A percentile compares a stretch with the other conserved stretches of the same genome.
These are phyloP conservation scores for Chionomys nivalis DNA, from an alignment of 2,113 vertebrate species.

Conservation along the genomic window DNA sequence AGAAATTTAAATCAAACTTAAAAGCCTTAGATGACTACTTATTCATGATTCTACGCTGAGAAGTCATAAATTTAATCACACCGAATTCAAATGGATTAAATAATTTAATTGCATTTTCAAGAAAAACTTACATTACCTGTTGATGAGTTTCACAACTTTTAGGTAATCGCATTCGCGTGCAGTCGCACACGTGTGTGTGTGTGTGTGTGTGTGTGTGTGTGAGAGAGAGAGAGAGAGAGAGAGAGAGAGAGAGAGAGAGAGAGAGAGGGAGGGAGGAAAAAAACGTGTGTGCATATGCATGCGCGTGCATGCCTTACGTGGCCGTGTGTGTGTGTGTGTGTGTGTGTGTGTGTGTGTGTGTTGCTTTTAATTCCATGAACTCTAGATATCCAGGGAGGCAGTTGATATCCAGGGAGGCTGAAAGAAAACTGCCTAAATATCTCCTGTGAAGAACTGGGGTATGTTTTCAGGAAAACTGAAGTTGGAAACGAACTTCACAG, in stretches of 20 bases:
- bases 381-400: constrained; percentile 4
- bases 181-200: not conserved
- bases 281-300: no score
- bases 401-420: not conserved
- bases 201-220: not conserved
- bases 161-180: not conserved
- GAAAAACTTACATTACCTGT: not conserved
- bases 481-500: constrained; percentile 35
- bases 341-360: not conserved
- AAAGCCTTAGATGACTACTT: constrained; percentile 22
- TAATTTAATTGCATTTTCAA: constrained; percentile 17
- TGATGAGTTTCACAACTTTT: constrained; percentile 27
- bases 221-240: no score
- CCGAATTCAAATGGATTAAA: not conserved
- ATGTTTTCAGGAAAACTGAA: constrained; percentile 53
- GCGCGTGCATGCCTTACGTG: no score
- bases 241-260: no score
- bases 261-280: no score
- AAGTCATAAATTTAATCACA: constrained; percentile 20
- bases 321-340: no score
- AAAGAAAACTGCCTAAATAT: constrained; percentile 49
- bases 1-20: constrained; percentile 20
- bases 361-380: not conserved
- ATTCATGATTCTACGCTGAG: not conserved
- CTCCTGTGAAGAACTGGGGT: constrained; percentile 49